Base-by-base conservation (phyloP, 2,113 vertebrate species). In the Sialia sialis region DNA sequence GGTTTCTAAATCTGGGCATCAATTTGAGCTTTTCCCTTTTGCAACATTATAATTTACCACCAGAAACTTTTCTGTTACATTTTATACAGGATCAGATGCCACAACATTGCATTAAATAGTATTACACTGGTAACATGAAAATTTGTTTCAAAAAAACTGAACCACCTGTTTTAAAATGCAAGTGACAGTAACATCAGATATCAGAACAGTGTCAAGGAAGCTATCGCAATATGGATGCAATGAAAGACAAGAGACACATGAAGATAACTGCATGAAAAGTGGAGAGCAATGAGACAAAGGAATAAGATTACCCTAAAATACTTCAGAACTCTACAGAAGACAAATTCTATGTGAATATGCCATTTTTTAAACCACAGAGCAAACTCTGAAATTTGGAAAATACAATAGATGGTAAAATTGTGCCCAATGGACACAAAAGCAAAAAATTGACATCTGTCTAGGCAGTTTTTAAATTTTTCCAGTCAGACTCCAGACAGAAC, bases 341-440 rank as follows among this genome's bases (percentile, higher is more conserved):
- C 7, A 58, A 70, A 49, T 1, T 51, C 70, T 23, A 32, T 26
- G 20, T 55, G 18, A 84, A 26, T 52, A 39, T 77, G 63, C 23
- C 0, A 3, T 20, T 32, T 52, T 70, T 52, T 52, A 2, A 79
- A 56, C 10, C 13, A 46, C 6, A 34, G 18, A 63, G 3, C 4
- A 4, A 8, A 39, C 36, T 83, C 7, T 9, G 9, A 60, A 68
- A 64, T 63, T 76, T 80, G 30, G 10, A 73, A 21, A 90, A 30
- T 7, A 55, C 8, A 30, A 77, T 8, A 51, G 16, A 38, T 34
- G 4, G 41, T 26, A 3, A 59, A 68, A 60, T 13, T 10, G 2
- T 41, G 4, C 4, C 51, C 11, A 70, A 25, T 4, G 5, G 5
- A 74, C 16, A 67, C 3, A 7, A 62, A 7, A 2, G 0, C 7